Conservation (phyloP, 2,113 vertebrate genomes). For the Danio rerio region GRCz12tu NC_133192.1:21754501-21755000, state of each 20-base stretch:
- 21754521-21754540: constrained; percentile 23
- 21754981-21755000: no score
- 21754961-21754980: no score
- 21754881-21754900: no score
- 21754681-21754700: constrained; percentile 25
- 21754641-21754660: neutral
- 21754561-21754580: constrained; percentile 15
- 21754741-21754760: neutral
- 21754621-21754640: neutral
- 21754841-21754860: no score
- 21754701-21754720: constrained; percentile 24
- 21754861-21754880: no score
- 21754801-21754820: no score
- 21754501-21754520: constrained; percentile 17
- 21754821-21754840: no score
- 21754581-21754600: neutral
- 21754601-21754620: neutral
- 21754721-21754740: neutral
- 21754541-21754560: constrained; percentile 4
- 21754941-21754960: no score
- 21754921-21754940: no score
- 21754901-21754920: no score
- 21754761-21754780: neutral
- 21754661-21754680: neutral
- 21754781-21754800: no score